A percentile compares a stretch with the other conserved stretches of the same genome.
phyloP scores from a whole-genome alignment of 2,113 vertebrate species.

The Zootoca vivipara region DNA sequence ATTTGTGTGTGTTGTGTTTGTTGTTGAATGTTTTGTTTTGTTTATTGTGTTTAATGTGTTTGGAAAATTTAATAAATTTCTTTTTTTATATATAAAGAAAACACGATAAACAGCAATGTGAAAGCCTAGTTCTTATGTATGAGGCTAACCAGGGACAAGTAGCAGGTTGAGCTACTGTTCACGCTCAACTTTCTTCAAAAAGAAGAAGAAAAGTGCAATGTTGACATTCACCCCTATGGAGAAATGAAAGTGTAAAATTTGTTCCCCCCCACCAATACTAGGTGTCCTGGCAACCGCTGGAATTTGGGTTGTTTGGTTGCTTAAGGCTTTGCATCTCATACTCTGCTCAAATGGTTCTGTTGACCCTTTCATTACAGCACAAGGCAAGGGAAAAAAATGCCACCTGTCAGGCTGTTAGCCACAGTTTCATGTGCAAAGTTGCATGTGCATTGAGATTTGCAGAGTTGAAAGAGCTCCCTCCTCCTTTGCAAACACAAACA shows the following conservation, averaged over 20 bases:
- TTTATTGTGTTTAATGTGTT: too few species aligned
- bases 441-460: not conserved
- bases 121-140: not conserved
- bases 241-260: not conserved
- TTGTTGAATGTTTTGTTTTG: too few species aligned
- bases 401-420: not conserved
- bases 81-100: too few species aligned
- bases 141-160: not conserved
- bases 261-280: not conserved
- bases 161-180: not conserved
- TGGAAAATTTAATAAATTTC: too few species aligned
- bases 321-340: constrained; percentile 35
- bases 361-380: not conserved
- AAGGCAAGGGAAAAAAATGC: not conserved
- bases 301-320: not conserved
- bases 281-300: not conserved
- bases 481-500: constrained; percentile 39
- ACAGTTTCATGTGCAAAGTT: not conserved
- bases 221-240: not conserved
- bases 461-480: not conserved
- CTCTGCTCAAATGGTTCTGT: not conserved
- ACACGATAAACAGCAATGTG: too few species aligned
- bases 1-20: too few species aligned
- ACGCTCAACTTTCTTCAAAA: not conserved
- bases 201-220: not conserved